Evolutionary conservation across 2,797 vertebrate genomes (phyloP).

Genomic region (Enoplosus armatus): DNA sequence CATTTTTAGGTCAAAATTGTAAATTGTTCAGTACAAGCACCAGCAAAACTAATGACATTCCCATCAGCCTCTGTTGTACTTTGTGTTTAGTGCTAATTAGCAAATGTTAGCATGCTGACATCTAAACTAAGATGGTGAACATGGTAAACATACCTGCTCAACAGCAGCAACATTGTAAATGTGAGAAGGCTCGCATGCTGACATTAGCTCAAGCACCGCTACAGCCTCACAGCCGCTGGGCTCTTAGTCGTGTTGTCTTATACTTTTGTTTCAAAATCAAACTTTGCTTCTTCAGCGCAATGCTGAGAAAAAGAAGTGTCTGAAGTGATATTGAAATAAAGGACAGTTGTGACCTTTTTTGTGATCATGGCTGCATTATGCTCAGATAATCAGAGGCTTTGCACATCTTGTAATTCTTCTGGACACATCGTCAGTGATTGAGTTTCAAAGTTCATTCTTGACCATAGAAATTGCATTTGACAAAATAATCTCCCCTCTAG

Average conservation of each 20-base stretch:
- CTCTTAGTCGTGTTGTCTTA: too few relatives aligned
- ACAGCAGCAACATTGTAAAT: not conserved
- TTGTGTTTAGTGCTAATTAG: too few relatives aligned
- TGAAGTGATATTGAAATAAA: not conserved
- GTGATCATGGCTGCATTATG: not conserved
- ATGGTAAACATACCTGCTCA: not conserved
- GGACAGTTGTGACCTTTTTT: not conserved
- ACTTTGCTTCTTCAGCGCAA: not conserved
- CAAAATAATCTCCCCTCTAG: not conserved
- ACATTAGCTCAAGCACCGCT: too few relatives aligned
- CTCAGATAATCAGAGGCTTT: not conserved
- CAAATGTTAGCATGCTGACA: not conserved
- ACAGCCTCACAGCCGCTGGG: too few relatives aligned
- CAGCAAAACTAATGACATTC: not conserved
- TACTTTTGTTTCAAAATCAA: too few relatives aligned
- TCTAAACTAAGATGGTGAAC: not conserved
- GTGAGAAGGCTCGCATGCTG: not conserved
- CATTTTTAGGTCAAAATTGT: not conserved
- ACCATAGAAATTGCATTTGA: not conserved
- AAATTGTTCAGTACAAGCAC: not conserved
- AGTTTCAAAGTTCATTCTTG: not conserved
- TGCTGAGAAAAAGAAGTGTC: not conserved
- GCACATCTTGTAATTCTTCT: not conserved
- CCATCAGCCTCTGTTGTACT: not conserved
- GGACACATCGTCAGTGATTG: not conserved